Evolutionary conservation across 92 coral and sea anemone species (phyloP).

Genomic region (Zoanthus solanderi): DNA sequence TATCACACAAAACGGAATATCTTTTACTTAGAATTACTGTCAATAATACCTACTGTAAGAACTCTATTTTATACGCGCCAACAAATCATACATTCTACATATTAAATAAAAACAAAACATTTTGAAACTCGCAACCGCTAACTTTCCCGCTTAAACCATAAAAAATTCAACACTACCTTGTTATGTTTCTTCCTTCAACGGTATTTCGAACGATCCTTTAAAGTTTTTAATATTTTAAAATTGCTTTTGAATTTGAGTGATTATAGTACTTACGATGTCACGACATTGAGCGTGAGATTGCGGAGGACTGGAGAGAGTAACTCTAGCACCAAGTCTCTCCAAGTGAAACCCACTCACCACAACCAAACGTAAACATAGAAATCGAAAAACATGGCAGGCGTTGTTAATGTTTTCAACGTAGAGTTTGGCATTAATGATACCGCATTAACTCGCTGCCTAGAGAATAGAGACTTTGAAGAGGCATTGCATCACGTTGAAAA

Average conservation of each 20-base stretch:
- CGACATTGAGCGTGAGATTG: not conserved
- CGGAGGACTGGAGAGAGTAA: not conserved
- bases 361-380: not conserved
- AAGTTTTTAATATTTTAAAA: no score
- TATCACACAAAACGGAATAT: not conserved
- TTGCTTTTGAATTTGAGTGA: no score
- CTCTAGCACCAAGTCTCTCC: not conserved
- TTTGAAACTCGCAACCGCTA: no score
- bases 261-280: not conserved
- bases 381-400: conserved; percentile 73
- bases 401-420: conserved; percentile 72
- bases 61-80: no score
- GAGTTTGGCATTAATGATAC: conserved; percentile 87
- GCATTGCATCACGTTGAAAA: conserved; percentile 79
- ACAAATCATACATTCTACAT: no score
- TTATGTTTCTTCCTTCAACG: no score
- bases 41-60: not conserved
- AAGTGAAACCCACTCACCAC: not conserved
- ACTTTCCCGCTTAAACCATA: no score
- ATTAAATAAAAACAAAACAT: no score
- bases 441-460: conserved; percentile 81
- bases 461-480: conserved; percentile 74
- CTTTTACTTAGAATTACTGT: not conserved
- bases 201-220: no score
- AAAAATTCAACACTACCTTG: no score